A percentile compares a stretch with the other conserved stretches of the same genome.
phyloP scores from a whole-genome alignment of 2,797 vertebrate genomes.

The Cryptoprocta ferox region DNA sequence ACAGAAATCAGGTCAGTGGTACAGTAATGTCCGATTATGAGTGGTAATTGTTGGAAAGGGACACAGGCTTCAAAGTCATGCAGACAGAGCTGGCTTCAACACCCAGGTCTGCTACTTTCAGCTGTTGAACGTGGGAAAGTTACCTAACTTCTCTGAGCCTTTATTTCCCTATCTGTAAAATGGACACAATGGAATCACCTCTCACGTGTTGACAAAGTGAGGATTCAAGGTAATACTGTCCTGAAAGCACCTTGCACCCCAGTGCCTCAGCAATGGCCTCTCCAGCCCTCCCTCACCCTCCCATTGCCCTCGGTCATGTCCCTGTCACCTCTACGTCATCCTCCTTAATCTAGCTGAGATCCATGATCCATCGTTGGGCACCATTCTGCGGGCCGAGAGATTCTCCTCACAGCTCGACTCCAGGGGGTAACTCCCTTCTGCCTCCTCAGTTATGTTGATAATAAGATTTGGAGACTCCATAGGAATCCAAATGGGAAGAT shows the following conservation, averaged over 20 bases:
- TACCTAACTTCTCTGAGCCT: background rate
- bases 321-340: background rate
- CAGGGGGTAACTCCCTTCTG: background rate
- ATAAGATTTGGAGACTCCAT: constrained; percentile 50
- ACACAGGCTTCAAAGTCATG: background rate
- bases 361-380: background rate
- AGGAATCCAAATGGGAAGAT: constrained; percentile 53
- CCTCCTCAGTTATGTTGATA: background rate
- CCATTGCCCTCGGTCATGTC: accelerated
- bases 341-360: background rate
- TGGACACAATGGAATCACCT: background rate
- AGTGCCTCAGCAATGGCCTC: background rate
- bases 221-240: background rate
- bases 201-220: background rate
- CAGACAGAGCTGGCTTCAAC: background rate
- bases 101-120: background rate
- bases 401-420: background rate
- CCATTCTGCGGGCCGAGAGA: background rate
- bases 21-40: background rate
- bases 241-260: too few species aligned
- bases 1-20: background rate
- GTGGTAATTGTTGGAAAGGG: background rate
- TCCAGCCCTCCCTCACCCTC: background rate
- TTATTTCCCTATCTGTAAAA: background rate
- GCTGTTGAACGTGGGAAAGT: background rate